Evolutionary conservation across 2,113 vertebrate genomes (phyloP).

Genomic region (Hyperopisus bebe): DNA sequence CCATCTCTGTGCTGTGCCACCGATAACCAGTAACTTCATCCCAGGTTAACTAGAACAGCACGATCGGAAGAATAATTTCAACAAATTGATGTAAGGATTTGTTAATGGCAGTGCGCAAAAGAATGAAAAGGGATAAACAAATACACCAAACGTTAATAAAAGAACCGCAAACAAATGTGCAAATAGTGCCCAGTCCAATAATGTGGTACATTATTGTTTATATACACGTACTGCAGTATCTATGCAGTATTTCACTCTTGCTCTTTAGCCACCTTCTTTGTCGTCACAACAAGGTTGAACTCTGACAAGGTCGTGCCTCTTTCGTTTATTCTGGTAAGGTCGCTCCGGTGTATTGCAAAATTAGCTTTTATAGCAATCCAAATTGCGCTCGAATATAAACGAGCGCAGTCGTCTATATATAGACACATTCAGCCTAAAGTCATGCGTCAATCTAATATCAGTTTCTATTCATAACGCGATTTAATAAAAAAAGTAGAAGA

Average conservation of each 20-base stretch:
- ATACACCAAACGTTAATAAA: background rate
- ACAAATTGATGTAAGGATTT: background rate
- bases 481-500: background rate
- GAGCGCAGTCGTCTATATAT: background rate
- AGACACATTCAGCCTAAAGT: background rate
- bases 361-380: background rate
- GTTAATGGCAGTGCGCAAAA: background rate
- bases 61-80: background rate
- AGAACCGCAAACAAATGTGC: background rate
- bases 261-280: constrained; percentile 52
- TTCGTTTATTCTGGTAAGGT: constrained; percentile 56
- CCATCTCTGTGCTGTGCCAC: background rate
- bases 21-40: background rate
- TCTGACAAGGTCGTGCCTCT: constrained; percentile 34
- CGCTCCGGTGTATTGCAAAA: constrained; percentile 10
- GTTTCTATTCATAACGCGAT: background rate
- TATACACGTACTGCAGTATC: constrained; percentile 39
- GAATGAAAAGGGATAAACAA: background rate
- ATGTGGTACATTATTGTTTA: background rate
- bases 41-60: background rate
- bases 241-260: constrained; percentile 56
- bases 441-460: background rate
- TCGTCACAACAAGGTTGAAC: constrained; percentile 48
- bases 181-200: background rate
- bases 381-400: background rate